phyloP scores from a whole-genome alignment of 2,888 invertebrate genomes.

The Eristalis tenax region DNA sequence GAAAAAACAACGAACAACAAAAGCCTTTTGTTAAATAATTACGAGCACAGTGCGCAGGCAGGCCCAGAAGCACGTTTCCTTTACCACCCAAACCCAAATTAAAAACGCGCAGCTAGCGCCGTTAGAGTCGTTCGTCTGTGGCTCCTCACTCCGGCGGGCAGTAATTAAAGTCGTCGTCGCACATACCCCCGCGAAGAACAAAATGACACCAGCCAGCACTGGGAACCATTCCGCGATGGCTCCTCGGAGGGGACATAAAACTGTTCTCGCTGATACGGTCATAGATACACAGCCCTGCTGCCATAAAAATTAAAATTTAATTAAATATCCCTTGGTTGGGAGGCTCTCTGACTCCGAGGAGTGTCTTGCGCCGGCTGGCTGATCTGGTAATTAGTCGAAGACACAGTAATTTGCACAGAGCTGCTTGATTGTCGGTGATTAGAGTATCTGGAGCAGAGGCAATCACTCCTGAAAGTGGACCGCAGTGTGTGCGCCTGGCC shows the following conservation, averaged over 20 bases:
- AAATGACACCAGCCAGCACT: conserved; percentile 55
- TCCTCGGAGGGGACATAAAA: background rate
- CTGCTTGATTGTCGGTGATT: conserved; percentile 38
- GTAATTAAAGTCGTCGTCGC: conserved; percentile 39
- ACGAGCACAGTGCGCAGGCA: conserved; percentile 6
- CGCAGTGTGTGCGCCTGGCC: background rate
- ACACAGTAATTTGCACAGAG: conserved; percentile 14
- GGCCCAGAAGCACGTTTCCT: conserved; percentile 20
- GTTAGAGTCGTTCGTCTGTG: conserved; percentile 33
- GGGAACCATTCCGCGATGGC: conserved; percentile 45
- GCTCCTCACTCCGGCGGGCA: conserved; percentile 7
- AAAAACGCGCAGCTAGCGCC: conserved; percentile 20
- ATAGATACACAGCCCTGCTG: conserved; percentile 13
- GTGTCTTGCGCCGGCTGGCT: background rate
- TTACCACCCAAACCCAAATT: background rate
- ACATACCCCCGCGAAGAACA: conserved; percentile 20
- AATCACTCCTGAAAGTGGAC: conserved; percentile 37
- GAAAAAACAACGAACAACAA: background rate
- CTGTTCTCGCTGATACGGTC: conserved; percentile 17
- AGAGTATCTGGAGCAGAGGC: conserved; percentile 30
- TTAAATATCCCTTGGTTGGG: conserved; percentile 24
- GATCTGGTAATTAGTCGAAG: conserved; percentile 39
- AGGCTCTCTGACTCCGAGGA: background rate
- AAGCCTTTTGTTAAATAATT: conserved; percentile 27
- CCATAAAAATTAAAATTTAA: conserved; percentile 32